Conservation (phyloP, 2,797 vertebrate species). For the Sylvilagus floridanus region DNA sequence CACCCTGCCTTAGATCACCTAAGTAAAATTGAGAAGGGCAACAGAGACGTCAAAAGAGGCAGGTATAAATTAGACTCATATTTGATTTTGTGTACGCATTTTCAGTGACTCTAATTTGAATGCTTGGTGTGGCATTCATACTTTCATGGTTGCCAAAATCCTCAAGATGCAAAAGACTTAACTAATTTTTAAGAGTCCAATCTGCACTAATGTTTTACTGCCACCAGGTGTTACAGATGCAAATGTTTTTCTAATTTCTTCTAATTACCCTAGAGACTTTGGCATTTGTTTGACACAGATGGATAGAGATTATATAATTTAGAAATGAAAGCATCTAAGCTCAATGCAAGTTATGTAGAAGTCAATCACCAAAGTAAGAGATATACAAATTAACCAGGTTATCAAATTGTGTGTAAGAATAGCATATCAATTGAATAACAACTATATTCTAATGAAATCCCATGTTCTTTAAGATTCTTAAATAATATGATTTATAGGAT, state of each 20-base stretch:
- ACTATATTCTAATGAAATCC: neutral
- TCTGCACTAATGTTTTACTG: slow-evolving; percentile 47
- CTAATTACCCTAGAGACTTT: slow-evolving; percentile 43
- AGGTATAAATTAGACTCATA: neutral
- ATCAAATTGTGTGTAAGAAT: neutral
- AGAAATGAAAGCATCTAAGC: neutral
- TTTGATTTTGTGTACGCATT: neutral
- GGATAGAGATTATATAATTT: slow-evolving; percentile 32
- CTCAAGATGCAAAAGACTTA: slow-evolving; percentile 39
- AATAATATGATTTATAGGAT: neutral
- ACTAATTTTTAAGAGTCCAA: slow-evolving; percentile 27
- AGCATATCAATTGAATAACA: neutral
- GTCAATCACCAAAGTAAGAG: neutral
- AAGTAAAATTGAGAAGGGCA: neutral
- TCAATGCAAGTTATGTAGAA: neutral
- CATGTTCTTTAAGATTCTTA: neutral
- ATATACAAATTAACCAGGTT: neutral
- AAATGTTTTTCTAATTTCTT: slow-evolving; percentile 44
- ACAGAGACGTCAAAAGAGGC: neutral
- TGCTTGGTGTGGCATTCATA: neutral
- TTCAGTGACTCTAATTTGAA: neutral
- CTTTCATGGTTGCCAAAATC: slow-evolving; percentile 52
- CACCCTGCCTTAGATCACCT: neutral
- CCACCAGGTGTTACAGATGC: slow-evolving; percentile 44
- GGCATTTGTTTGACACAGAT: slow-evolving; percentile 24